phyloP scores from a whole-genome alignment of 2,113 vertebrate species.

The Sigmodon hispidus region DNA sequence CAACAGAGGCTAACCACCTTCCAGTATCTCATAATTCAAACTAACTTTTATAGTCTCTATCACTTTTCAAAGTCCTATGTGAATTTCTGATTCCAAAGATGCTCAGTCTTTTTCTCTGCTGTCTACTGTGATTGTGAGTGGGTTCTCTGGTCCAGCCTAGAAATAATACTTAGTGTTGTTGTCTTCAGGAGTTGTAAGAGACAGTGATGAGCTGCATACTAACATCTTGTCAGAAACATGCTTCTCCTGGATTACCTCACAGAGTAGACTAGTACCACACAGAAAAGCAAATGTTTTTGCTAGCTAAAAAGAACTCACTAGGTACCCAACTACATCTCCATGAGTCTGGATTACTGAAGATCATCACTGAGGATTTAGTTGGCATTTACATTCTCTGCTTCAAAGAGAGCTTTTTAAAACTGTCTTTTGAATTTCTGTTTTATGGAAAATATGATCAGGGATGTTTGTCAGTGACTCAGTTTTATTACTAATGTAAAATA shows the following conservation, averaged over 20 bases:
- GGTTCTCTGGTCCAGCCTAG: neutral
- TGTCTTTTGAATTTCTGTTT: neutral
- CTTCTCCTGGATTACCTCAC: neutral
- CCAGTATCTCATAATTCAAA: neutral
- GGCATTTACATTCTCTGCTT: neutral
- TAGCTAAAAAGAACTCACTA: neutral
- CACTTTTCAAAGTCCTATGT: neutral
- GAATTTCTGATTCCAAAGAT: neutral
- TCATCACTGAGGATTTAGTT: neutral
- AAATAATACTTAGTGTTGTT: neutral
- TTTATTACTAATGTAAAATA: constrained; percentile 59
- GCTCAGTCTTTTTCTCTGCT: neutral
- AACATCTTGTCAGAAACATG: neutral
- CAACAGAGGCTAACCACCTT: neutral
- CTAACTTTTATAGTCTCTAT: neutral
- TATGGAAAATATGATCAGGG: constrained; percentile 46
- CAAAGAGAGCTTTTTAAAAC: neutral
- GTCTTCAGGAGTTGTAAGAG: neutral
- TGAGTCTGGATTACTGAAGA: neutral
- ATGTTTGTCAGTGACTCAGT: constrained; percentile 30
- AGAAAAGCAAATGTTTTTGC: neutral
- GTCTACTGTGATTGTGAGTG: neutral
- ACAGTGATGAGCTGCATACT: neutral
- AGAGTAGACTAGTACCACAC: neutral
- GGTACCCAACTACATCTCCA: neutral